phyloP scores from a whole-genome alignment of 2,113 vertebrate species.

The Lophotis ruficrista region DNA sequence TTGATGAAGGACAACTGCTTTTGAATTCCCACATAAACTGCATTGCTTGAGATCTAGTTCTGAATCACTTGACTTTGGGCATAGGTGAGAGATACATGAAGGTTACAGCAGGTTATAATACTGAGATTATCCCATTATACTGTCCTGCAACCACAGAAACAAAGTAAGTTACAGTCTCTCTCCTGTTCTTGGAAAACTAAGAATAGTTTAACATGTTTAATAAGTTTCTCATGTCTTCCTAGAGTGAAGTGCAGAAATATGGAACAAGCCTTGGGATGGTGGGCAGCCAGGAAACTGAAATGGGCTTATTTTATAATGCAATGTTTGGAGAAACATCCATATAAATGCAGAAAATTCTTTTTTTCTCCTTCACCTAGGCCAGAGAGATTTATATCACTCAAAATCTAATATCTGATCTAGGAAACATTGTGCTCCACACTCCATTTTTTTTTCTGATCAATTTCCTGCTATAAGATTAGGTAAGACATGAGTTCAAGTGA shows the following conservation, averaged over 20 bases:
- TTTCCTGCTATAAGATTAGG: not conserved
- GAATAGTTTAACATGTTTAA: not conserved
- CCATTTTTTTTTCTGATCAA: not conserved
- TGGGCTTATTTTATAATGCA: not conserved
- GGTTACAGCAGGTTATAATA: not conserved
- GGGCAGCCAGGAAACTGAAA: not conserved
- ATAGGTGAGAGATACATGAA: not conserved
- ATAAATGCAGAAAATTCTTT: not conserved
- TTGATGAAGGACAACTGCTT: not conserved
- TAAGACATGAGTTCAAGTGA: not conserved
- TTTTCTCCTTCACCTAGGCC: not conserved
- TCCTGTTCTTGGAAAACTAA: not conserved
- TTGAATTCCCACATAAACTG: not conserved
- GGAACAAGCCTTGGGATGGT: not conserved
- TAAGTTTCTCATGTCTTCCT: not conserved
- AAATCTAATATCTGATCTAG: not conserved
- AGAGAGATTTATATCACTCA: not conserved
- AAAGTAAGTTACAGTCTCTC: not conserved
- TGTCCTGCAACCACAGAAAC: fast-evolving
- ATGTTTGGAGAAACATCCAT: not conserved
- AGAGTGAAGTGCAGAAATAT: not conserved
- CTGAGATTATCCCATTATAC: not conserved
- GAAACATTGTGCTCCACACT: not conserved
- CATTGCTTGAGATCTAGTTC: not conserved
- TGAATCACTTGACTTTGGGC: not conserved